Base-by-base conservation (phyloP, 2,113 vertebrate genomes). In the Paracanthobrama guichenoti region DNA sequence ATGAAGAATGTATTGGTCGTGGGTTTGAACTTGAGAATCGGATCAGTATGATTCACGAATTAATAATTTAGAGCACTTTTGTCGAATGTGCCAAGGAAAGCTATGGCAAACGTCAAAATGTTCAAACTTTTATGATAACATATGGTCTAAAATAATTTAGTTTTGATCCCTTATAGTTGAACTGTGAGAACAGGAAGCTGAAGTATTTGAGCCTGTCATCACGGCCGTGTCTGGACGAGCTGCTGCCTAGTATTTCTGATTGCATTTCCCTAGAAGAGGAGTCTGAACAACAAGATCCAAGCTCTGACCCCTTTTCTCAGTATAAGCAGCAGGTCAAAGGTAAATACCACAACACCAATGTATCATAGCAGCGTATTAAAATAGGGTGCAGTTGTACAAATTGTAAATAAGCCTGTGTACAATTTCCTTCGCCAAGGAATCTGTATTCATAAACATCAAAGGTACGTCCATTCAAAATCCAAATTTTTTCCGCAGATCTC, bases 251-350 rank as follows among this genome's bases (percentile, higher is more conserved):
- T 72, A 94, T 95, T 88, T 91, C 94, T 0, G 94, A 95, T 90
- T 94, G 94, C 89, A 91, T 94, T 44, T 84, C 92, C 0, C 74
- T 92, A 88, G 93, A 95, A 71, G 88, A 89, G 4, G 93, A 93
- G 3, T 16, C 87, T 2, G 92, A 90, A 42, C 24, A 86, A 0
- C 89, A 87, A 0, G 91, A 93, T 42, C 75, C 81, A 24, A 91
- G 90, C 31, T 88, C 93, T 0, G 94, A 95, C 86, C 87, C 89
- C 60, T 94, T 93, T 83, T 83, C 86, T 0, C 94, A 93, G 87
- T 93, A 94, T 88, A 94, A 94, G 18, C 93, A 92, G n/a, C 95
- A 95, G 88, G 92, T 94, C 82, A 95, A 95, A 94, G 94, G 95
- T 95, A 81, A 53, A 39, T 44, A 35, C 11, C 26, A 62, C 2